These are phyloP conservation scores for Morpho deidamia DNA, from an alignment of 2,888 invertebrate genomes.

Conservation along the genomic window DNA sequence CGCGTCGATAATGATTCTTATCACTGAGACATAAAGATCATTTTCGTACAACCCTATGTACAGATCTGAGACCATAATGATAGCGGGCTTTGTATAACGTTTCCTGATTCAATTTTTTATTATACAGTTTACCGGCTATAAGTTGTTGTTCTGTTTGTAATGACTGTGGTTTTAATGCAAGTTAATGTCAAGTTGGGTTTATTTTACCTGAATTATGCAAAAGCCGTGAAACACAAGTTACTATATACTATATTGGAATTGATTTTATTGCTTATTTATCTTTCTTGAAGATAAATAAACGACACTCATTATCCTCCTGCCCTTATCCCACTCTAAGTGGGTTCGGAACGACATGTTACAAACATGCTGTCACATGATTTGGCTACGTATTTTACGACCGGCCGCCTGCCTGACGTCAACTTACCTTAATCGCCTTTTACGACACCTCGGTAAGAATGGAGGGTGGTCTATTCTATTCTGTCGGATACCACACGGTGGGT, in stretches of 20 bases:
- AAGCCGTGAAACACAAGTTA: neutral
- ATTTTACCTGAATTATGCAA: constrained; percentile 11
- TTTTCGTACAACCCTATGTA: constrained; percentile 1
- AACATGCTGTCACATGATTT: no score
- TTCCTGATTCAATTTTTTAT: constrained; percentile 37
- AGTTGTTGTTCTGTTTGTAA: constrained; percentile 14
- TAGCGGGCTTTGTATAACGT: constrained; percentile 41
- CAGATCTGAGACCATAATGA: constrained; percentile 34
- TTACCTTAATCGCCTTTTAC: no score
- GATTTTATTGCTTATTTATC: neutral
- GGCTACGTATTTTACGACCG: no score
- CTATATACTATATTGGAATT: neutral
- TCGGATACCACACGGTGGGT: no score
- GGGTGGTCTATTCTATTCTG: no score
- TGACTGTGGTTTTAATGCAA: constrained; percentile 18
- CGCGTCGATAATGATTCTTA: constrained; percentile 5
- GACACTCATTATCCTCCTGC: no score
- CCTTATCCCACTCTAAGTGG: no score
- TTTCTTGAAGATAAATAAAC: no score
- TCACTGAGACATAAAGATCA: neutral
- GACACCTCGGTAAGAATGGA: no score
- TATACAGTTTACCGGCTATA: constrained; percentile 18
- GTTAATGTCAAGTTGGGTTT: constrained; percentile 11
- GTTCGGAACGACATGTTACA: no score
- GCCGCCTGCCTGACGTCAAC: no score